Evolutionary conservation across 1,140 invertebrate species (phyloP), one percentile per base, ranked within the genome.

Genomic region (Micrasema minimum): DNA sequence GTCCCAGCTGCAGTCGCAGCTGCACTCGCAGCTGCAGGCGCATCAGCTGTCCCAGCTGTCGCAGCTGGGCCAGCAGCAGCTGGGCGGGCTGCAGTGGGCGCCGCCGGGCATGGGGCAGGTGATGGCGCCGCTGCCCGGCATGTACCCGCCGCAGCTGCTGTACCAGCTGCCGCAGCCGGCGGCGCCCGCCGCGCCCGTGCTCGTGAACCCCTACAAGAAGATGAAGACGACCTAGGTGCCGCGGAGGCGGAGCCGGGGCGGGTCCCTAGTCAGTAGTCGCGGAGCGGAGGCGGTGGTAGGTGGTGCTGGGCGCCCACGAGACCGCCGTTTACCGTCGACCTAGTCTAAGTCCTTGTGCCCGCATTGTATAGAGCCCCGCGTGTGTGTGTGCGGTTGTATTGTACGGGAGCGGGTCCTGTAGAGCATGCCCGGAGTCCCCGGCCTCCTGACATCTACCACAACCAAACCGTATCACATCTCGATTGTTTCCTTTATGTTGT

Each of bases 121-220:
- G 77, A 65, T 55, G 51, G 38, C 16, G 7, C 81, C 72, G 35
- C 78, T 80, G 79, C 80, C 76, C 43, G 77, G 75, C 55, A 80
- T 80, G 78, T 86, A 85, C 77, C 84, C 83, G 76, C 85, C 83
- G 78, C 82, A 87, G 62, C 81, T 89, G 62, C 86, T 88, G 72
- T 88, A 88, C 77, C 85, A 85, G 18, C 81, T 87, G 77, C 86
- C 86, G 20, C 87, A 86, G 75, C 81, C 85, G 77, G 79, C 82
- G 79, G 76, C 85, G 14, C 83, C 85, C 1, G 83, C 85, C n/a
- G 82, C 86, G 55, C 81, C 88, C 23, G 89, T 91, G 55, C 87
- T 89, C 14, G 84, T 91, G 78, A 92, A 93, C 77, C 92, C 92
- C 22, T 93, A 92, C 81, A 94, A 94, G 82, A 93, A 94, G 83